Percentiles rank a stretch among this genome's conserved stretches.
Evolutionary conservation across 2,113 vertebrate species (phyloP).

Genomic region (Mesitornis unicolor): DNA sequence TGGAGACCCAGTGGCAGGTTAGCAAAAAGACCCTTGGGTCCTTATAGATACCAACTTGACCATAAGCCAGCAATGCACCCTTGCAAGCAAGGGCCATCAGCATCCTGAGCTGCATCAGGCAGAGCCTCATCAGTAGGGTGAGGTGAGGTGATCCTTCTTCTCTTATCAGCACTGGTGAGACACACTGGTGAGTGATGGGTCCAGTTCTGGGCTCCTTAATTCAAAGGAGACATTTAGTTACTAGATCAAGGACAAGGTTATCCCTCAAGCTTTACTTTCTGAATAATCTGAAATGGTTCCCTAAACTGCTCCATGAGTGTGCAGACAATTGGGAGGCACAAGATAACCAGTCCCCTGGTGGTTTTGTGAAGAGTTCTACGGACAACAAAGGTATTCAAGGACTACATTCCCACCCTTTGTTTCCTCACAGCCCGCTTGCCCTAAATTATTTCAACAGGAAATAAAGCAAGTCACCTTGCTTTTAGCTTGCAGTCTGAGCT

Average conservation of each 20-base stretch:
- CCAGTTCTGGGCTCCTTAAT: background rate
- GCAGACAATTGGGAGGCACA: background rate
- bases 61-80: background rate
- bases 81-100: no score
- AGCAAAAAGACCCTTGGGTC: background rate
- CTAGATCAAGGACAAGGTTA: background rate
- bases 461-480: background rate
- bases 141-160: background rate
- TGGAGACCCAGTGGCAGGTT: rapidly evolving
- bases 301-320: background rate
- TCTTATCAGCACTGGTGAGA: background rate
- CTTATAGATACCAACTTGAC: rapidly evolving
- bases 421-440: background rate
- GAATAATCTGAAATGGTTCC: background rate
- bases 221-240: background rate
- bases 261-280: background rate
- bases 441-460: background rate
- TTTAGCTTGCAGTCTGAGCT: background rate
- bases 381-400: background rate
- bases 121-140: background rate
- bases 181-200: background rate
- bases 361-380: background rate
- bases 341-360: background rate
- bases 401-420: background rate
- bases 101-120: background rate